Evolutionary conservation across 2,888 invertebrate species (phyloP).

Genomic region (Gibbula magus): DNA sequence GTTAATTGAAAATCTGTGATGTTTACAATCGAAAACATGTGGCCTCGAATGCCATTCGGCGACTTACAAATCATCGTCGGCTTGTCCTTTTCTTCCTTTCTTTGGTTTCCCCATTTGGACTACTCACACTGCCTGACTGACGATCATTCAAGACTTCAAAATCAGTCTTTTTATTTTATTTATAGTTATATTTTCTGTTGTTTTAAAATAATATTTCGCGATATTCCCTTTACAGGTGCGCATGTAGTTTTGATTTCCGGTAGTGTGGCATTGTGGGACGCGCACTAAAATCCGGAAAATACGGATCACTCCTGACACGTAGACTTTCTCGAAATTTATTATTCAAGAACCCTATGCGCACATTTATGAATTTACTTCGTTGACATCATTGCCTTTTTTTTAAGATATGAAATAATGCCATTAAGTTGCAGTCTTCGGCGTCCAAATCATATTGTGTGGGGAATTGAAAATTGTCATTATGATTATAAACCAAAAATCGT

Average conservation of each 20-base stretch:
- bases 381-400: too few relatives aligned
- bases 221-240: conserved; percentile 20
- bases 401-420: too few relatives aligned
- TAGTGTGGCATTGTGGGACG: conserved; percentile 4
- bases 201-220: neutral
- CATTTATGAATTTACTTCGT: too few relatives aligned
- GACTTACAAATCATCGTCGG: conserved; percentile 52
- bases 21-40: neutral
- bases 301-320: too few relatives aligned
- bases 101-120: conserved; percentile 67
- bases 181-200: conserved; percentile 3
- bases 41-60: neutral
- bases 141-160: neutral
- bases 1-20: too few relatives aligned
- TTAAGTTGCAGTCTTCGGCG: too few relatives aligned
- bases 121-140: neutral
- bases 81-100: conserved; percentile 63
- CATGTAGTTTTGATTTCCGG: conserved; percentile 28
- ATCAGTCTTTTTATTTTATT: neutral
- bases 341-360: too few relatives aligned
- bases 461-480: too few relatives aligned
- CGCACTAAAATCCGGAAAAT: conserved; percentile 5
- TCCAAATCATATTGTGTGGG: too few relatives aligned
- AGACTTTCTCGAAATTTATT: too few relatives aligned
- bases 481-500: too few relatives aligned